A percentile compares a stretch with the other conserved stretches of the same genome.
Conservation (phyloP, 2,888 invertebrate genomes). For the Diplazon laetatorius region DNA sequence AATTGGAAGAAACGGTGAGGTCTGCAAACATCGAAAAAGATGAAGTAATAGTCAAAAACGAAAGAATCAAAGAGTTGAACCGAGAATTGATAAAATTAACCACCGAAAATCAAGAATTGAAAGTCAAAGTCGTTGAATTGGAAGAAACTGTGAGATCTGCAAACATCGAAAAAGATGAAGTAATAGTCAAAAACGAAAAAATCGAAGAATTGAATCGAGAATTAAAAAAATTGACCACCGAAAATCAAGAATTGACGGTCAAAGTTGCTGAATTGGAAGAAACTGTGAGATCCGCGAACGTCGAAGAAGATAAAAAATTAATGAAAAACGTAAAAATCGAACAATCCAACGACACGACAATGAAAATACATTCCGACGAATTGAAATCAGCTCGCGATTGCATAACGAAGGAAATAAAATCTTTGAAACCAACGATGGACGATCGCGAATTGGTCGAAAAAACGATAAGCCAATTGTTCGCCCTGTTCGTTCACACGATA, state of each 20-base stretch:
- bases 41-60: too few species aligned
- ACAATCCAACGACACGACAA: conserved; percentile 36
- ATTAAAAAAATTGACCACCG: conserved; percentile 71
- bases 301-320: conserved; percentile 26
- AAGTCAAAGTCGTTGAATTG: too few species aligned
- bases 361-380: conserved; percentile 74
- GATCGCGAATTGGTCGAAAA: conserved; percentile 59
- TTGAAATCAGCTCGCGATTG: conserved; percentile 70
- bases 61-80: conserved; percentile 9
- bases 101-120: too few species aligned
- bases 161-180: too few species aligned
- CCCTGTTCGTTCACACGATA: conserved; percentile 72
- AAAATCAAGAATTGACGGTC: conserved; percentile 83
- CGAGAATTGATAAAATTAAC: too few species aligned
- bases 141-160: too few species aligned
- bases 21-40: too few species aligned
- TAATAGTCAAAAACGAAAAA: too few species aligned
- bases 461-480: conserved; percentile 72
- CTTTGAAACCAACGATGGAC: conserved; percentile 65
- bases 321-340: neutral
- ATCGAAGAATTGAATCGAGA: conserved; percentile 54
- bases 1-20: too few species aligned
- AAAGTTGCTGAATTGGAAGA: conserved; percentile 78
- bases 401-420: conserved; percentile 75
- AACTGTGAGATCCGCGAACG: conserved; percentile 25